Evolutionary conservation across 2,888 invertebrate species (phyloP).

Genomic region (Bursaphelenchus okinawaensis): DNA sequence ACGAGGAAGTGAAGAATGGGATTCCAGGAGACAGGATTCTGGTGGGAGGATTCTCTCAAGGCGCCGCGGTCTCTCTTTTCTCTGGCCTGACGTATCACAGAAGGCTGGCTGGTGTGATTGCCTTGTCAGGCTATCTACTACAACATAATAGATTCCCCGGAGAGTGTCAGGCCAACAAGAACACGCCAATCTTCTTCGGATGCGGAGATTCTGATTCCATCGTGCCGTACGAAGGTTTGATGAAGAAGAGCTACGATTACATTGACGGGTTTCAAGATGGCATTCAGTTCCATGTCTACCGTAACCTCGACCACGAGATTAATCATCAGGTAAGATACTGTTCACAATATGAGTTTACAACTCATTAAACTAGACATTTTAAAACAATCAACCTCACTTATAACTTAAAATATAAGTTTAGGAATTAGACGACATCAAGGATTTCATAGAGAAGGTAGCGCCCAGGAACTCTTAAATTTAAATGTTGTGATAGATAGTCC

Average conservation of each 20-base stretch:
- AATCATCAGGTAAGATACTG: conserved; percentile 55
- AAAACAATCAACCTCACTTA: background rate
- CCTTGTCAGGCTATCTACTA: conserved; percentile 40
- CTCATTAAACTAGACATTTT: conserved; percentile 8
- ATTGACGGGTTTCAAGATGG: conserved; percentile 45
- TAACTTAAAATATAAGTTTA: conserved; percentile 11
- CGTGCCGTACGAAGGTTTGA: conserved; percentile 67
- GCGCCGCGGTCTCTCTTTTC: conserved; percentile 73
- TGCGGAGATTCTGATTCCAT: conserved; percentile 92
- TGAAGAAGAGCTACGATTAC: conserved; percentile 5
- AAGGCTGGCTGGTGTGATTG: conserved; percentile 77
- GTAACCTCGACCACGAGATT: conserved; percentile 59
- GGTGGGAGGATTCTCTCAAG: conserved; percentile 49
- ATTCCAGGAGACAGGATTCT: conserved; percentile 33
- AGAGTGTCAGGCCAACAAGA: conserved; percentile 32
- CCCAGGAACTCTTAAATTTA: conserved; percentile 3
- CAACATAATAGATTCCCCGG: conserved; percentile 38
- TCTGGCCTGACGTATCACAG: conserved; percentile 78
- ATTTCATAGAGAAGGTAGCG: conserved; percentile 22
- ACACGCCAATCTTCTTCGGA: conserved; percentile 73
- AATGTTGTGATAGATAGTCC: background rate
- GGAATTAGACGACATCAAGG: conserved; percentile 32
- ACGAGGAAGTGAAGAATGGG: conserved; percentile 33
- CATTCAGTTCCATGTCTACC: conserved; percentile 57
- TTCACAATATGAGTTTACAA: too few species aligned